Evolutionary conservation across 2,797 vertebrate species (phyloP).

Genomic region (Parotocinclus haroldoi): DNA sequence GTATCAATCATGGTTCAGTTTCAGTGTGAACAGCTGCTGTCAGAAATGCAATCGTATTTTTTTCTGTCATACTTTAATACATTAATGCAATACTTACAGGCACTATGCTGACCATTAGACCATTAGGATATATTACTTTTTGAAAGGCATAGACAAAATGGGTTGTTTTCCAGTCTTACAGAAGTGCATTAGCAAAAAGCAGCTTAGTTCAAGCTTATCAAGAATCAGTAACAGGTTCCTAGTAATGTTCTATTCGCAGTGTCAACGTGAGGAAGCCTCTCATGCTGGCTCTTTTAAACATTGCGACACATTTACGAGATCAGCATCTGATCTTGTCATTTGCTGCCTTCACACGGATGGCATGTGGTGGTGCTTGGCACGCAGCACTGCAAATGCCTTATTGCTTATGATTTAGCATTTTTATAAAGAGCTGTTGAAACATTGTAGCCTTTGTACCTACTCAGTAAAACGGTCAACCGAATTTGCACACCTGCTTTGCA

Average conservation of each 20-base stretch:
- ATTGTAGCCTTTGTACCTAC: too few species aligned
- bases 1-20: constrained; percentile 8
- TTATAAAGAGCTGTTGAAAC: too few species aligned
- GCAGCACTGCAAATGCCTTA: constrained; percentile 25
- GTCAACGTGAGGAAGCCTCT: constrained; percentile 13
- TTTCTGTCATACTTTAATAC: too few species aligned
- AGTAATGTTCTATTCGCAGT: constrained; percentile 1
- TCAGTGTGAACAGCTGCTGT: too few species aligned
- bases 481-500: too few species aligned
- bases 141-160: not conserved
- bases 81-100: constrained; percentile 17
- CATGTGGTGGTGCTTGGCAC: constrained; percentile 13
- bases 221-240: not conserved
- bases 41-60: too few species aligned
- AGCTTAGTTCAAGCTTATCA: constrained; percentile 1
- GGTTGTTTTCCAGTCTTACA: not conserved
- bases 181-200: constrained; percentile 8
- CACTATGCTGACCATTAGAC: constrained; percentile 9
- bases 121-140: constrained; percentile 5
- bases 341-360: constrained; percentile 11
- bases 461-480: too few species aligned
- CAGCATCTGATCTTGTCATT: too few species aligned
- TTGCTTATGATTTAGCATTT: constrained; percentile 32
- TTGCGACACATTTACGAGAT: too few species aligned
- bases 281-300: constrained; percentile 6